Evolutionary conservation across 2,888 invertebrate species (phyloP), one percentile per base, ranked within the genome.

Genomic region (Gymnosoma rotundatum): DNA sequence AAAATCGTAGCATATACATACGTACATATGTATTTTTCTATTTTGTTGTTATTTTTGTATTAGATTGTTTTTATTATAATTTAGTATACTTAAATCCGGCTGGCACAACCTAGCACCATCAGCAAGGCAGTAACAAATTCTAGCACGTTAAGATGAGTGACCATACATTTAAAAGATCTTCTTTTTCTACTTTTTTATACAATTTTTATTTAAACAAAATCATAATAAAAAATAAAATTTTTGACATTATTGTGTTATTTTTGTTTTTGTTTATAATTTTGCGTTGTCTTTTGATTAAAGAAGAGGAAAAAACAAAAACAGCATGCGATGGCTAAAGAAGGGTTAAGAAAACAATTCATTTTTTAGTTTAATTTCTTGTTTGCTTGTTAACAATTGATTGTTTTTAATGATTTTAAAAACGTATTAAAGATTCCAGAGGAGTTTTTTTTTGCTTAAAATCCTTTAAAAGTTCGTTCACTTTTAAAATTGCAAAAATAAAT

Each of bases 401-500:
- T 61, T 60, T 75, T 61, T 38, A 67, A 56, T 52, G 52, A n/a
- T 83, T 78, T 73, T 38, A n/a, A 56, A 69, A 61, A 82, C 45
- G 50, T 60, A 58, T 74, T 75, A 74, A 75, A 56, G 60, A 79
- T 70, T 73, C 70, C 72, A 73, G 69, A 66, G 54, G 38, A 48
- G 45, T 52, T 78, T 74, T 58, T 48, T 76, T 42, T 38, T 38
- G n/a, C 16, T 18, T 60, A 70, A 56, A 85, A 89, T 89, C 89
- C 89, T 89, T 89, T 83, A 63, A 83, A 87, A 88, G 89, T 89
- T 90, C 90, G 88, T 89, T 89, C 89, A 89, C 90, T 87, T 89
- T 61, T n/a, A 54, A 70, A 86, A 85, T 61, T 58, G 21, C n/a
- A 75, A 18, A 21, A 58, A 50, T 50, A 75, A 45, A 25, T 42